Percentiles rank a stretch among this genome's conserved stretches.
These are phyloP conservation scores for Conus betulinus DNA, from an alignment of 1,140 invertebrate species.

Conservation along the genomic window DNA sequence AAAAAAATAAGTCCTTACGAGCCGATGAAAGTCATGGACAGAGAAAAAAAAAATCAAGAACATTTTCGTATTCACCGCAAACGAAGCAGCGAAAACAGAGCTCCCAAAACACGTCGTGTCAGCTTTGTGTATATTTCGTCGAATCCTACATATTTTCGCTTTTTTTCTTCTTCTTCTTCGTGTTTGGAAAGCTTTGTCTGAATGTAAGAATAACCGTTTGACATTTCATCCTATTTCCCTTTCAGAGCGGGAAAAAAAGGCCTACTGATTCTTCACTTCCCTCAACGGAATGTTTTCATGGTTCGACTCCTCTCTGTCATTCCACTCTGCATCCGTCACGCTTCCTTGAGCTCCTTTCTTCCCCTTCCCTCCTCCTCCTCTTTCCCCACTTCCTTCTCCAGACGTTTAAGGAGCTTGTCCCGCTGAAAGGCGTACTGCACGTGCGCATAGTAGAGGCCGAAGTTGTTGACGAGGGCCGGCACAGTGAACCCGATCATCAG, in stretches of 20 bases:
- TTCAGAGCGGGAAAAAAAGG: too few relatives aligned
- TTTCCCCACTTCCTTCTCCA: not conserved
- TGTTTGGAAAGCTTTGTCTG: not conserved
- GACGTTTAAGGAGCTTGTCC: conserved; percentile 58
- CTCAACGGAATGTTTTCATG: not conserved
- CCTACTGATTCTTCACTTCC: not conserved
- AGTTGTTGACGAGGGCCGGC: conserved; percentile 75
- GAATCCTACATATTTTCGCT: not conserved
- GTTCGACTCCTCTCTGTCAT: not conserved
- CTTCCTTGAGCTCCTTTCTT: not conserved
- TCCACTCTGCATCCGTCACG: not conserved
- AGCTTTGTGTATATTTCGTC: too few relatives aligned
- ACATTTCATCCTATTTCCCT: too few relatives aligned
- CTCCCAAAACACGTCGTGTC: too few relatives aligned
- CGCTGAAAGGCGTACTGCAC: conserved; percentile 45
- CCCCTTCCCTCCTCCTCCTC: not conserved
- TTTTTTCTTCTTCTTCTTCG: too few relatives aligned
- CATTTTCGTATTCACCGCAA: too few relatives aligned
- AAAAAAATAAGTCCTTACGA: too few relatives aligned
- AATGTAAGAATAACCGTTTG: not conserved
- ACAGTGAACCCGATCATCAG: conserved; percentile 99
- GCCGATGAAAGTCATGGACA: too few relatives aligned
- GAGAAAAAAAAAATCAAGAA: too few relatives aligned
- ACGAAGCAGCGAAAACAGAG: too few relatives aligned
- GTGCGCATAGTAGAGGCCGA: conserved; percentile 87